These are phyloP conservation scores for Rhizomys pruinosus DNA, from an alignment of 2,113 vertebrate genomes.

Conservation along the genomic window DNA sequence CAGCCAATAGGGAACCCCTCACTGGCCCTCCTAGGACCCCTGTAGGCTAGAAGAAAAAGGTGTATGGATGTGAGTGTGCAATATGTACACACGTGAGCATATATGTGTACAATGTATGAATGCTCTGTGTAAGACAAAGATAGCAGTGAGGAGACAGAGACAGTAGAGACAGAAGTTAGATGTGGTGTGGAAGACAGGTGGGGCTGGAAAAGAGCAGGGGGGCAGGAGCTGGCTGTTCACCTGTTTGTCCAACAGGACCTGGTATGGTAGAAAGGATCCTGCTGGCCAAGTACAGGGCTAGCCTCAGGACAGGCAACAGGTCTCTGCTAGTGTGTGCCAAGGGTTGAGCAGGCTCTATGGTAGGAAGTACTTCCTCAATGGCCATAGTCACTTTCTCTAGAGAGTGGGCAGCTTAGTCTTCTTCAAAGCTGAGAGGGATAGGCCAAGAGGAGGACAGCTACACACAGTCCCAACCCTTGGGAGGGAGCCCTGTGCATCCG, in stretches of 20 bases:
- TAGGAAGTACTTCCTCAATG: neutral
- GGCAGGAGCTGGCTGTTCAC: neutral
- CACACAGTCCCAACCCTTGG: no score
- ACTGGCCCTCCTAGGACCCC: neutral
- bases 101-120: accelerated
- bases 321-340: neutral
- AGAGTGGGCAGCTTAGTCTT: neutral
- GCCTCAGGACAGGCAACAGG: no score
- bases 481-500: neutral
- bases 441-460: neutral
- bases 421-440: no score
- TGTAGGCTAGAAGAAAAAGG: neutral
- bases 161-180: neutral
- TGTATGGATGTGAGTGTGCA: neutral
- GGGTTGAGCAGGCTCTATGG: neutral
- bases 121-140: neutral
- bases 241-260: neutral
- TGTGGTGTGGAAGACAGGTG: neutral
- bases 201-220: neutral
- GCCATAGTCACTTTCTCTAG: neutral
- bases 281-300: no score
- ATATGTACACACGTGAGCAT: neutral
- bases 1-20: no score
- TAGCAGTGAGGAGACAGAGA: neutral
- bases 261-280: neutral